phyloP scores from a whole-genome alignment of 2,113 vertebrate species.

The Arothron firmamentum region DNA sequence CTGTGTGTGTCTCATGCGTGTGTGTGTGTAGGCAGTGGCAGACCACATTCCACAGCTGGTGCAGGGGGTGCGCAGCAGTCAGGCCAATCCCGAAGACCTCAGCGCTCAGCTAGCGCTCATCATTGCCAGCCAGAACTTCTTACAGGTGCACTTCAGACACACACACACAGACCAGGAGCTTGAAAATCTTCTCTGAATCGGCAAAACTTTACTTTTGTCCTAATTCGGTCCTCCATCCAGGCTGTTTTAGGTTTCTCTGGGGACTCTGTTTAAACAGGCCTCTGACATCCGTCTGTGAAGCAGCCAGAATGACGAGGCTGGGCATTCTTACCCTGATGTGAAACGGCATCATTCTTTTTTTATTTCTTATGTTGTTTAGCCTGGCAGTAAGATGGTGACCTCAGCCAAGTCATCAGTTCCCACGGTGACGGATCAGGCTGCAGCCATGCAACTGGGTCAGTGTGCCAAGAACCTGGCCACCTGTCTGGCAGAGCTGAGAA shows the following conservation, averaged over 20 bases:
- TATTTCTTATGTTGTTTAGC: slow-evolving; percentile 65
- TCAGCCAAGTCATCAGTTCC: slow-evolving; percentile 95
- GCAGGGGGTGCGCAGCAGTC: slow-evolving; percentile 93
- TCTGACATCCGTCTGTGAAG: slow-evolving; percentile 31
- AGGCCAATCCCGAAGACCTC: slow-evolving; percentile 91
- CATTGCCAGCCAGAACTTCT: slow-evolving; percentile 95
- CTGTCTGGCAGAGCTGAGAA: slow-evolving; percentile 91
- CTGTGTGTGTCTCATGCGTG: background rate
- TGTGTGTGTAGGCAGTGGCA: slow-evolving; percentile 81
- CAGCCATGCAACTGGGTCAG: slow-evolving; percentile 96
- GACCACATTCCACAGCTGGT: slow-evolving; percentile 97
- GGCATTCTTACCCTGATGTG: background rate
- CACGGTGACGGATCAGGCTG: slow-evolving; percentile 93
- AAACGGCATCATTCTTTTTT: background rate
- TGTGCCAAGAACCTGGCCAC: slow-evolving; percentile 98
- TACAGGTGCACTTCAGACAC: slow-evolving; percentile 79
- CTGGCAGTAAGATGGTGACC: slow-evolving; percentile 97
- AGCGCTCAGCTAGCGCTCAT: slow-evolving; percentile 92
- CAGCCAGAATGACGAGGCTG: background rate
- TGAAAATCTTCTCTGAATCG: background rate
- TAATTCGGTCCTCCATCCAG: slow-evolving; percentile 33
- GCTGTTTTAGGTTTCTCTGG: slow-evolving; percentile 30
- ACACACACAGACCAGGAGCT: background rate
- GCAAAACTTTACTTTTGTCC: slow-evolving; percentile 22
- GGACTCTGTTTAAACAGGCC: slow-evolving; percentile 46